Evolutionary conservation across 2,888 invertebrate species (phyloP).

Genomic region (Arctia plantaginis): DNA sequence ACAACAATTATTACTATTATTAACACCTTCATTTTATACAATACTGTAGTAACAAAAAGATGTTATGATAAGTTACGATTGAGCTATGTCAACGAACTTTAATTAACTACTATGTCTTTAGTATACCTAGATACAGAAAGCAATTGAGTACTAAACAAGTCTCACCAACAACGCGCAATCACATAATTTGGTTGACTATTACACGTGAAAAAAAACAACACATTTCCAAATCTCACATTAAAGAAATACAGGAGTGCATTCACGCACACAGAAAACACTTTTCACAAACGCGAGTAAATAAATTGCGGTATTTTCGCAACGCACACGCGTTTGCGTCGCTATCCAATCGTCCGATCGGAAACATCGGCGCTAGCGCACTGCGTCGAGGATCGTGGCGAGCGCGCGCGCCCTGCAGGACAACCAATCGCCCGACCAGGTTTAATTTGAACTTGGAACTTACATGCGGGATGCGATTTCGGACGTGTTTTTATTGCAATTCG

Average conservation of each 20-base stretch:
- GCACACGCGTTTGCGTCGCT: constrained; percentile 63
- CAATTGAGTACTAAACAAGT: constrained; percentile 55
- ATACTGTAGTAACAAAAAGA: constrained; percentile 20
- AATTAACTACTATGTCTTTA: constrained; percentile 58
- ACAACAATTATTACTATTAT: constrained; percentile 2
- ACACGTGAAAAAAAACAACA: constrained; percentile 34
- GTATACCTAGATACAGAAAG: constrained; percentile 47
- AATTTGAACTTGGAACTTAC: constrained; percentile 76
- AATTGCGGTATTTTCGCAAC: constrained; percentile 64
- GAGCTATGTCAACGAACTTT: constrained; percentile 56
- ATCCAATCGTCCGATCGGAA: constrained; percentile 76
- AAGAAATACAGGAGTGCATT: constrained; percentile 51
- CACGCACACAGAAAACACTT: constrained; percentile 46
- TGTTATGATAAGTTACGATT: constrained; percentile 33
- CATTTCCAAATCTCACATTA: constrained; percentile 21
- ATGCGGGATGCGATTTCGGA: constrained; percentile 72
- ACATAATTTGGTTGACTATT: constrained; percentile 50
- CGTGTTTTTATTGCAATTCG: constrained; percentile 73
- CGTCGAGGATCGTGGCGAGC: constrained; percentile 35
- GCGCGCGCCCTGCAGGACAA: constrained; percentile 57
- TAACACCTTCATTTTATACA: not conserved
- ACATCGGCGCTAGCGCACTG: constrained; percentile 78
- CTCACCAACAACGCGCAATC: constrained; percentile 57
- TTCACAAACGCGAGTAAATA: constrained; percentile 46
- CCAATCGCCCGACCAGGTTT: constrained; percentile 59